A percentile compares a stretch with the other conserved stretches of the same genome.
Conservation (phyloP, 2,888 invertebrate genomes). For the Willowsia nigromaculata region DNA sequence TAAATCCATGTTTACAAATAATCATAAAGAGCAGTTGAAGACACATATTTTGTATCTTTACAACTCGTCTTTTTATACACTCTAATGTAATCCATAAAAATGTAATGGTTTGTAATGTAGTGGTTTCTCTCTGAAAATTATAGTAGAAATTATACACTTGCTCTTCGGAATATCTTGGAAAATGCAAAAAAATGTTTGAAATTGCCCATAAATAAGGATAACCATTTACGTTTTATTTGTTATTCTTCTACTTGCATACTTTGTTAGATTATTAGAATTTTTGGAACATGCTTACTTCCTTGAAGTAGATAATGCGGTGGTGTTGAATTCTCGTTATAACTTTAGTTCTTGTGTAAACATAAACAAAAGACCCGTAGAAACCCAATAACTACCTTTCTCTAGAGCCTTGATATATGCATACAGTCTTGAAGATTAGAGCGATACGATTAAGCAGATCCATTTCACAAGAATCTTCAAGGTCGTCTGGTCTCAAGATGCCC, state of each 20-base stretch:
- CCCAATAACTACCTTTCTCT: not conserved
- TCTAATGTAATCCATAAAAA: not conserved
- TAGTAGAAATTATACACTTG: not conserved
- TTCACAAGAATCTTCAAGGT: conserved; percentile 7
- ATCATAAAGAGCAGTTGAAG: not conserved
- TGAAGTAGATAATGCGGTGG: not conserved
- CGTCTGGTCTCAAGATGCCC: not conserved
- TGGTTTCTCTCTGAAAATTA: not conserved
- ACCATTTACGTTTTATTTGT: not conserved
- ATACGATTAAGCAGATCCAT: not conserved
- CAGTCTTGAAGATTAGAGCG: not conserved
- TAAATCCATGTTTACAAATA: conserved; percentile 39
- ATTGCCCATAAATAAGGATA: conserved; percentile 3
- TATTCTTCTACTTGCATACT: not conserved
- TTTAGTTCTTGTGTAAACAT: not conserved
- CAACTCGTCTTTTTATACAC: not conserved
- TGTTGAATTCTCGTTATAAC: not conserved
- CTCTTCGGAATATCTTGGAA: not conserved
- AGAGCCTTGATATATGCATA: not conserved
- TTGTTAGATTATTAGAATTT: not conserved
- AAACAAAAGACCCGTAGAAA: not conserved
- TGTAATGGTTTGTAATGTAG: not conserved
- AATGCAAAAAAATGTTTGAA: conserved; percentile 2
- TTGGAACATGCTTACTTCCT: not conserved
- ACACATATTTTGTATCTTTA: not conserved